Conservation (phyloP, 2,888 invertebrate species). For the Hydropsyche betteni region DNA sequence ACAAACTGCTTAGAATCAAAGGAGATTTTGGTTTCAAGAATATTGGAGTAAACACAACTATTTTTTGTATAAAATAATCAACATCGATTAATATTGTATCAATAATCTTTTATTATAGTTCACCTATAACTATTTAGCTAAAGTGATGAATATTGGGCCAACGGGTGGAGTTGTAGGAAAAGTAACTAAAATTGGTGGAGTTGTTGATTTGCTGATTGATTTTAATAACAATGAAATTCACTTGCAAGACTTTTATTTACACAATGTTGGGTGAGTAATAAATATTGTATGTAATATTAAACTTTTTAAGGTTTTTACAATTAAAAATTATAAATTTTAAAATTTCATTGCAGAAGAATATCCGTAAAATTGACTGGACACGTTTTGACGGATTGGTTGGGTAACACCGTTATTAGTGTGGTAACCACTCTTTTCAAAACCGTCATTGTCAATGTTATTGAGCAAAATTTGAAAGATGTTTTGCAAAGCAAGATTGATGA, state of each 20-base stretch:
- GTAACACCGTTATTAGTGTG: constrained; percentile 61
- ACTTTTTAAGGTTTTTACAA: neutral
- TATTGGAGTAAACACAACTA: constrained; percentile 56
- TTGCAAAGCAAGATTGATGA: constrained; percentile 56
- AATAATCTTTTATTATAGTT: constrained; percentile 56
- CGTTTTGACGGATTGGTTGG: constrained; percentile 63
- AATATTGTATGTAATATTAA: too few relatives aligned
- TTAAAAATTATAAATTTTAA: neutral
- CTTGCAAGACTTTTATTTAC: constrained; percentile 61
- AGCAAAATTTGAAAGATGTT: constrained; percentile 58
- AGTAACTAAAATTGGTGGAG: constrained; percentile 59
- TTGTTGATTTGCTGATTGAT: constrained; percentile 61
- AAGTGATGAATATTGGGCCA: constrained; percentile 66
- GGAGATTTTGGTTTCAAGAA: constrained; percentile 59
- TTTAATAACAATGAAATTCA: constrained; percentile 65
- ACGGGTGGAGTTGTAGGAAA: constrained; percentile 64
- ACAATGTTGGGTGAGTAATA: constrained; percentile 59
- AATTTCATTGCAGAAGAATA: constrained; percentile 59
- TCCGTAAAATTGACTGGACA: constrained; percentile 64
- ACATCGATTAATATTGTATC: too few relatives aligned
- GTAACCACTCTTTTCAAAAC: constrained; percentile 63
- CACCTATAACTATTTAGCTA: constrained; percentile 63
- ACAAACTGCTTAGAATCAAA: constrained; percentile 59
- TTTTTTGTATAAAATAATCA: too few relatives aligned
- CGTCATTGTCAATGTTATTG: constrained; percentile 61